Evolutionary conservation across 2,888 invertebrate species (phyloP), one percentile per base, ranked within the genome.

Genomic region (Callimorpha dominula): DNA sequence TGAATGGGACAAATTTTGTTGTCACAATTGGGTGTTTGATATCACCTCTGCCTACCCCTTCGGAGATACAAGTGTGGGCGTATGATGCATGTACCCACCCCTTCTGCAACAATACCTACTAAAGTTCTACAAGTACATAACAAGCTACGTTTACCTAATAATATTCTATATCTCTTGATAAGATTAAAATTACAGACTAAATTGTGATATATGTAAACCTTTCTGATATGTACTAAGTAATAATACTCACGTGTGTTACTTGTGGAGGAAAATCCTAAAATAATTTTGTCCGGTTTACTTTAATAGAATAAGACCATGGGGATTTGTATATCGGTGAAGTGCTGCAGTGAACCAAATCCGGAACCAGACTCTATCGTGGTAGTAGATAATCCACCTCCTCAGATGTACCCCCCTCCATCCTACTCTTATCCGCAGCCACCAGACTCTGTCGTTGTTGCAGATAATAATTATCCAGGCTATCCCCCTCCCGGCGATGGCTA

Each of bases 361-460:
- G 43, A 57, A 17, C 67, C 67, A 14, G 67, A 68, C 11, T 50
- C 65, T 40, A 50, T 65, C 6, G 7, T 65, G 11, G 65, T 65
- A 6, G 46, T 65, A 12, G 57, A 68, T 9, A 57, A 43, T 46
- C 68, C 68, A 11, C 68, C 57, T 20, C 68, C 68, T 15, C 68
- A 68, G 20, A 11, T 40, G 14, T 68, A 68, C 57, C 68, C 68
- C 4, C 66, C 66, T 0, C 52, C 66, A 40, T 0, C 31, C 31
- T 60, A 60, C 12, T 20, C 60, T 14, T 67, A 54, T n/a, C 66
- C 66, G 0, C 66, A 52, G n/a, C 65, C 65, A 60, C 68, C 68
- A 60, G 68, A 68, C 82, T 5, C 80, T 71, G 60, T 86, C 76
- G 9, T 87, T 81, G 3, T 85, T 80, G 0, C 86, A 82, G 70